Base-by-base conservation (phyloP, 1,140 invertebrate genomes). In the Ceratosolen solmsi region DNA sequence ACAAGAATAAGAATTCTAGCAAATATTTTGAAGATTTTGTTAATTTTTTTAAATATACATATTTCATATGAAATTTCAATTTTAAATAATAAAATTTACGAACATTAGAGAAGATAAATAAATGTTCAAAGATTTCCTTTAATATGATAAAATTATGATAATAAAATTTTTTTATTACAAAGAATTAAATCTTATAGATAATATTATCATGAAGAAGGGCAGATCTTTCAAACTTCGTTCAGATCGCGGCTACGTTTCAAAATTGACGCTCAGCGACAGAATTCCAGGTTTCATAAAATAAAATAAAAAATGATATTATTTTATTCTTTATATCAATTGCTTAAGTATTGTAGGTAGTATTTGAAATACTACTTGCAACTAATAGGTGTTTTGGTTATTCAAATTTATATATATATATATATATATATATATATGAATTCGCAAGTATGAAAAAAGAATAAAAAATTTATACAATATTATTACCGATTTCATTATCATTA, bases 151-250 rank as follows among this genome's bases (percentile, higher is more conserved):
- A 20, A 1, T 33, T 4, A 15, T 30, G 60, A 9, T 20, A 17
- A 20, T 63, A 20, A 72, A 72, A 72, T 51, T n/a, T n/a, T n/a
- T n/a, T n/a, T n/a, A n/a, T n/a, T n/a, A n/a, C n/a, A n/a, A n/a
- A n/a, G 2, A 17, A 75, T 58, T 75, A 46, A 72, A 49, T 20
- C 22, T 80, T 80, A 27, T 83, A 83, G 82, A 83, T 79, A 83
- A 70, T 74, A 79, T 20, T 79, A 68, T 65, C 49, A 54, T 41
- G 81, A 83, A 83, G 82, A 83, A 83, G n/a, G 82, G 82, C 68
- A 79, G 76, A 70, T 83, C 82, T 17, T 79, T 83, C 71, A 73
- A 76, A 46, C 75, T 83, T 60, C 82, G 71, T 38, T 65, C 41
- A 25, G 82, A 79, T 54, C 82, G 76, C 36, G 33, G 68, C 46